phyloP scores from a whole-genome alignment of 2,797 vertebrate genomes.

The Helostoma temminkii region DNA sequence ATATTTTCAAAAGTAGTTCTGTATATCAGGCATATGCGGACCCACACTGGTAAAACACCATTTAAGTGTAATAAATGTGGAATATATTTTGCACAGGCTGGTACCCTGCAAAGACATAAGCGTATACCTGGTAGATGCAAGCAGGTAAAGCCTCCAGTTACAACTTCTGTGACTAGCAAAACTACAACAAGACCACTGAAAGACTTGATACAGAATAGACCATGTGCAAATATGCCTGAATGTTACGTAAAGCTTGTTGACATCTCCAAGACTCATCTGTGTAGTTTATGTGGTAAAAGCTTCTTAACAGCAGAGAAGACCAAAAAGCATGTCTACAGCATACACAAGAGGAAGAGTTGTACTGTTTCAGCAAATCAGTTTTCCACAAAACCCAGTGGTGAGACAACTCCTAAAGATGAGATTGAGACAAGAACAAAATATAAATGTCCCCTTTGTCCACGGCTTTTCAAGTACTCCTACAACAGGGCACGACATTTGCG shows the following conservation, averaged over 20 bases:
- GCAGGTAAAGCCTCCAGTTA: background rate
- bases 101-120: slow-evolving; percentile 70
- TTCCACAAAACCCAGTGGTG: slow-evolving; percentile 42
- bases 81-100: slow-evolving; percentile 75
- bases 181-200: background rate
- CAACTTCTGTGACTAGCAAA: slow-evolving; percentile 8
- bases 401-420: slow-evolving; percentile 43
- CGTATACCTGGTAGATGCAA: slow-evolving; percentile 68
- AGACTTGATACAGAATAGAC: background rate
- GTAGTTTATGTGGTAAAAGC: slow-evolving; percentile 67
- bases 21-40: slow-evolving; percentile 74
- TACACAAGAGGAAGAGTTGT: slow-evolving; percentile 48
- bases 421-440: slow-evolving; percentile 41
- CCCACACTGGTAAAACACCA: slow-evolving; percentile 78
- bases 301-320: slow-evolving; percentile 56
- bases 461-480: slow-evolving; percentile 80
- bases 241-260: slow-evolving; percentile 85
- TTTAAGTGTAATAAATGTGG: slow-evolving; percentile 78
- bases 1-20: slow-evolving; percentile 59
- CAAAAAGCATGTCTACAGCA: slow-evolving; percentile 57
- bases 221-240: slow-evolving; percentile 36
- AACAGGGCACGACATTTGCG: slow-evolving; percentile 83
- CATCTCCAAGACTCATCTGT: slow-evolving; percentile 63
- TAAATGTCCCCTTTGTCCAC: slow-evolving; percentile 83
- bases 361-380: slow-evolving; percentile 33